Conservation (phyloP, 2,113 vertebrate genomes). For the Nymphicus hollandicus region DNA sequence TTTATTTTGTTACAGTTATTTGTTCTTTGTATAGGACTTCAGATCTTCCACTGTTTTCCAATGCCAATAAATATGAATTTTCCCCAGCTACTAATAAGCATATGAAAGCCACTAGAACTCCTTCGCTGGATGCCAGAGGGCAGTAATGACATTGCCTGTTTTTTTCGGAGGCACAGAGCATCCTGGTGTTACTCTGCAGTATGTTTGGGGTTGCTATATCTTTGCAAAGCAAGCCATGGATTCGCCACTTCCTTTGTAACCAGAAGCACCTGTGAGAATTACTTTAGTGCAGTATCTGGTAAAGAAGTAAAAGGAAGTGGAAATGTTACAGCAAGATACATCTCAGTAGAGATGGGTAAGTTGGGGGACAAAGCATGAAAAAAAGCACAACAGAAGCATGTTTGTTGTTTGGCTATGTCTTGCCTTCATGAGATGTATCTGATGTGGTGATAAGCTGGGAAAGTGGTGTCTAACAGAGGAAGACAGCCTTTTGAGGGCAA, state of each 20-base stretch:
- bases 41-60: background rate
- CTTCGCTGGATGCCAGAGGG: background rate
- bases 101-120: background rate
- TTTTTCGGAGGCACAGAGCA: background rate
- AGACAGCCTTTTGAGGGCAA: background rate
- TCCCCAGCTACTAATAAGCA: background rate
- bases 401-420: background rate
- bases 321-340: background rate
- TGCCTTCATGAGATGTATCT: background rate
- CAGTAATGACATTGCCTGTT: background rate
- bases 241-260: background rate
- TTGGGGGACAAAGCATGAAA: fast-evolving
- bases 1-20: background rate
- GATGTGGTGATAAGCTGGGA: background rate
- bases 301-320: background rate
- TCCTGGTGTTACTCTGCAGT: background rate
- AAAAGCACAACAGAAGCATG: background rate
- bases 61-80: background rate
- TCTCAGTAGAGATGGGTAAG: background rate
- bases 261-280: background rate
- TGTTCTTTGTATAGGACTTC: background rate
- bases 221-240: background rate
- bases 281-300: background rate
- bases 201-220: background rate
- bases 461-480: background rate